phyloP scores from a whole-genome alignment of 1,140 invertebrate genomes.

The Trypoxylus dichotomus region DNA sequence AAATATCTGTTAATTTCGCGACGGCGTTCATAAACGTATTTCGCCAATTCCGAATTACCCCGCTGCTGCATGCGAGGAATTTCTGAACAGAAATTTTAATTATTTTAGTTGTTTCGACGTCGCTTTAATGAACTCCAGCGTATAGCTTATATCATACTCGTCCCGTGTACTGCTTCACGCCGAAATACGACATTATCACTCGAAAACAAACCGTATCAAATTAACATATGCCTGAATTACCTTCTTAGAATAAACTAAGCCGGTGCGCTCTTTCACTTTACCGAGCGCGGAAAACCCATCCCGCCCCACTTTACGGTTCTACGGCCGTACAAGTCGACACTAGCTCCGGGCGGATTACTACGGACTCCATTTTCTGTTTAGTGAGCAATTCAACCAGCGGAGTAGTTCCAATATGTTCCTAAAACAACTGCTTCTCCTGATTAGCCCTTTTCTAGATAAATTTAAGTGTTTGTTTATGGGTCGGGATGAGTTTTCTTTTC shows the following conservation, averaged over 20 bases:
- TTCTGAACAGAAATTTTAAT: constrained; percentile 12
- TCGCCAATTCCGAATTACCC: neutral
- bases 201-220: constrained; percentile 12
- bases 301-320: neutral
- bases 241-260: neutral
- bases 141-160: neutral
- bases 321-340: neutral
- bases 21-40: constrained; percentile 25
- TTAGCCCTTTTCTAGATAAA: constrained; percentile 2
- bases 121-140: neutral
- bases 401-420: constrained; percentile 24
- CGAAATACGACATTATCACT: constrained; percentile 4
- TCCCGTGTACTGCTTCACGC: neutral
- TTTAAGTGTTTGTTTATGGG: constrained; percentile 23
- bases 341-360: neutral
- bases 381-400: constrained; percentile 7
- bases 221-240: constrained; percentile 16
- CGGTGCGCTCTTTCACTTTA: neutral
- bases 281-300: neutral
- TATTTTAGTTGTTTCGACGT: constrained; percentile 9
- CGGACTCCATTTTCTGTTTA: constrained; percentile 21
- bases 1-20: constrained; percentile 33
- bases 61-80: neutral
- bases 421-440: neutral
- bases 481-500: constrained; percentile 18